phyloP scores from a whole-genome alignment of 2,797 vertebrate genomes.

The Cryptoblepharus egeriae region DNA sequence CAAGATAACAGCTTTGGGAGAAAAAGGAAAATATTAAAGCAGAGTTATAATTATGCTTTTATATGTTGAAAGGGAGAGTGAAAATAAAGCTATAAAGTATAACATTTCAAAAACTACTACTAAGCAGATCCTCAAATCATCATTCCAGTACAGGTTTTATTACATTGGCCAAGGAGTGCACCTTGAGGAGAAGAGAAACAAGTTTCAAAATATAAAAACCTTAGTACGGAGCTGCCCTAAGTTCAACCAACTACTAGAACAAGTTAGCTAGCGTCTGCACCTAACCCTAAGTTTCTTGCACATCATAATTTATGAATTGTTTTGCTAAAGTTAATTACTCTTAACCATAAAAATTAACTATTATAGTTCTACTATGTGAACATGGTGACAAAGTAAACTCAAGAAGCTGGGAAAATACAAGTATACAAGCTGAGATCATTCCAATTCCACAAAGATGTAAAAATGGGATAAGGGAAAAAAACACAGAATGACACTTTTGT shows the following conservation, averaged over 20 bases:
- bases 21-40: neutral
- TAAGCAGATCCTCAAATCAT: conserved; percentile 15
- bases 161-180: neutral
- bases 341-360: conserved; percentile 6
- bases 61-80: neutral
- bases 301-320: neutral
- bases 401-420: neutral
- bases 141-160: neutral
- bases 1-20: neutral
- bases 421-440: too few species aligned
- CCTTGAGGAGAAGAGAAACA: neutral
- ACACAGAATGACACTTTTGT: neutral
- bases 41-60: neutral
- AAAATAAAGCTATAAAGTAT: neutral
- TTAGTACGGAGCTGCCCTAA: neutral
- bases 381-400: neutral
- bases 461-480: neutral
- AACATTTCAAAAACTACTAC: conserved; percentile 28
- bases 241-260: neutral
- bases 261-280: neutral
- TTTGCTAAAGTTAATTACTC: neutral
- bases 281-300: neutral
- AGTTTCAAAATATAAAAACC: neutral
- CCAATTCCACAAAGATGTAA: too few species aligned
- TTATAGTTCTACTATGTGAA: too few species aligned